A percentile compares a stretch with the other conserved stretches of the same genome.
Conservation (phyloP, 2,113 vertebrate genomes). For the Malurus cyaneus region DNA sequence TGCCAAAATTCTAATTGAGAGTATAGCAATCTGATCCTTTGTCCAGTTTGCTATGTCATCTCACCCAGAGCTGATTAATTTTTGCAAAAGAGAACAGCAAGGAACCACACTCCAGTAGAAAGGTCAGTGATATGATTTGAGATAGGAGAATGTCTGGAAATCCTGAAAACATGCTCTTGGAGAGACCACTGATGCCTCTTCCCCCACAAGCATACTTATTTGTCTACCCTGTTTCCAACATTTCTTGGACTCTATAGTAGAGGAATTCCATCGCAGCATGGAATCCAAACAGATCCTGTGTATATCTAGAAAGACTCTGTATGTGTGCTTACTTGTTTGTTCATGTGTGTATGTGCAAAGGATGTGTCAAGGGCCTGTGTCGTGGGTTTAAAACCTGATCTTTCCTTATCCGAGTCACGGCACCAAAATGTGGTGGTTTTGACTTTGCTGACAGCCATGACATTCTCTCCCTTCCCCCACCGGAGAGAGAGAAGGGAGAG, state of each 20-base stretch:
- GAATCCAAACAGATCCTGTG: not conserved
- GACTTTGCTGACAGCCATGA: too few relatives aligned
- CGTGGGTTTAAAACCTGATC: too few relatives aligned
- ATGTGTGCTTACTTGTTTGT: not conserved
- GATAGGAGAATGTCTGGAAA: not conserved
- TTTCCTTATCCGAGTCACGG: too few relatives aligned
- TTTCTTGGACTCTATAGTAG: not conserved
- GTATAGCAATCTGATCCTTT: not conserved
- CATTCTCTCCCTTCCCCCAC: too few relatives aligned
- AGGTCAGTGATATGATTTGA: not conserved
- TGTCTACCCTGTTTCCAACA: fast-evolving
- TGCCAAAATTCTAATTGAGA: not conserved
- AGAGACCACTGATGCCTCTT: not conserved
- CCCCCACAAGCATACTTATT: not conserved
- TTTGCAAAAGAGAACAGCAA: not conserved
- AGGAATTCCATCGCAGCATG: not conserved
- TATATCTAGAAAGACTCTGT: not conserved
- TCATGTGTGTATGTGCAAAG: not conserved
- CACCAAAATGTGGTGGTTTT: too few relatives aligned
- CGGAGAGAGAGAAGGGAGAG: too few relatives aligned
- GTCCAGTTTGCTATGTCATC: not conserved
- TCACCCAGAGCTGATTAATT: not conserved
- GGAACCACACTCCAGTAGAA: not conserved
- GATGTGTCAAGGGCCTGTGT: not conserved
- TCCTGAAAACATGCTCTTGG: not conserved